Percentiles rank a stretch among this genome's conserved stretches.
These are phyloP conservation scores for Scaptodrosophila latifasciaeformis DNA, from an alignment of 2,888 invertebrate genomes.

Conservation along the genomic window DNA sequence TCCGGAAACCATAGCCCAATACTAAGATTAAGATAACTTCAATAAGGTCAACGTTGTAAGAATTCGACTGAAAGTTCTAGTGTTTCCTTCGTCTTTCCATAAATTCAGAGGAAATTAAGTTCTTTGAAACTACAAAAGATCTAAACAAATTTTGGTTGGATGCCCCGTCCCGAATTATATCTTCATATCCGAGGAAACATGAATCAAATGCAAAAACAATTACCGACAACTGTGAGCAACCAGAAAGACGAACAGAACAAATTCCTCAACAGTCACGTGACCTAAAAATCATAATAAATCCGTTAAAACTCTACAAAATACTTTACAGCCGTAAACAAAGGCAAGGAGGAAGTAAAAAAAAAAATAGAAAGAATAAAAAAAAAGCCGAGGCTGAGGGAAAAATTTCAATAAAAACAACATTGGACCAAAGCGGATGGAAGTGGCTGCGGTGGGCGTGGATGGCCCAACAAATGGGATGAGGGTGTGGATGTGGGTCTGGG, in stretches of 20 bases:
- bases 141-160: too few relatives aligned
- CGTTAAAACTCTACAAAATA: slow-evolving; percentile 49
- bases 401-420: slow-evolving; percentile 59
- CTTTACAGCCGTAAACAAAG: slow-evolving; percentile 22
- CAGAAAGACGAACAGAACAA: slow-evolving; percentile 14
- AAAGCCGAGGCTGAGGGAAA: slow-evolving; percentile 6
- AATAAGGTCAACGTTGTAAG: too few relatives aligned
- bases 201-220: slow-evolving; percentile 52
- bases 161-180: slow-evolving; percentile 41
- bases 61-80: too few relatives aligned
- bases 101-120: too few relatives aligned
- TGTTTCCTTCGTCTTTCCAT: too few relatives aligned
- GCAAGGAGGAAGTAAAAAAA: not conserved
- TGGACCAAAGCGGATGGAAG: slow-evolving; percentile 1
- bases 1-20: too few relatives aligned
- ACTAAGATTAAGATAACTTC: too few relatives aligned
- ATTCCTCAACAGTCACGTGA: slow-evolving; percentile 56
- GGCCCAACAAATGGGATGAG: too few relatives aligned
- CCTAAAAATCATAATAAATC: slow-evolving; percentile 62
- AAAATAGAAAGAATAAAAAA: slow-evolving; percentile 49
- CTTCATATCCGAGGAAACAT: slow-evolving; percentile 22
- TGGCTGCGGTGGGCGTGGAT: slow-evolving; percentile 5
- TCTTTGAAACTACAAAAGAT: too few relatives aligned
- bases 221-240: slow-evolving; percentile 25
- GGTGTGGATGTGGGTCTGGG: not conserved